Evolutionary conservation across 2,797 vertebrate genomes (phyloP).

Genomic region (Halcyon leucocephala): DNA sequence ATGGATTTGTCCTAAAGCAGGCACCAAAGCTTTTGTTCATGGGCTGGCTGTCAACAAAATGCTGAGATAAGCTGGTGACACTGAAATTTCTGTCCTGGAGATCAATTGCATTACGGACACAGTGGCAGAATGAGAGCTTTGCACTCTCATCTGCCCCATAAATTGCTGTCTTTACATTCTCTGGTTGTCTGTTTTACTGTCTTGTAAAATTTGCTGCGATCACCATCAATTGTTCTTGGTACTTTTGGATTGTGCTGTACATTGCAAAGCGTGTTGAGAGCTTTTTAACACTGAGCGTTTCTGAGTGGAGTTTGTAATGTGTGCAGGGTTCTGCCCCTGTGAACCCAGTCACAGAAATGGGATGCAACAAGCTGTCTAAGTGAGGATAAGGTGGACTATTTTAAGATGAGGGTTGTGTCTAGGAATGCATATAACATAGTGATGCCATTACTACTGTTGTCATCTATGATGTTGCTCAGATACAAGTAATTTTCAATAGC

Average conservation of each 20-base stretch:
- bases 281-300: not conserved
- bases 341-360: not conserved
- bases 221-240: not conserved
- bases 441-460: not conserved
- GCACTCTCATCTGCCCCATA: not conserved
- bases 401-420: not conserved
- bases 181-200: not conserved
- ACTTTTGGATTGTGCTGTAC: not conserved
- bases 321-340: not conserved
- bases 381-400: not conserved
- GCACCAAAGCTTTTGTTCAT: conserved; percentile 19
- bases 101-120: not conserved
- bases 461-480: not conserved
- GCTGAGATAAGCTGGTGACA: conserved; percentile 46
- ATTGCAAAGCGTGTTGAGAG: not conserved
- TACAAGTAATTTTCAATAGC: not conserved
- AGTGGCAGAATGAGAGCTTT: conserved; percentile 6
- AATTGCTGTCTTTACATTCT: conserved; percentile 34
- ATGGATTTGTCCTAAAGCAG: conserved; percentile 15
- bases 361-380: not conserved
- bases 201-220: conserved; percentile 1
- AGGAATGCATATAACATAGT: not conserved
- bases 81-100: conserved; percentile 31
- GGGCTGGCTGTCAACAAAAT: conserved; percentile 37
- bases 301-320: not conserved